Evolutionary conservation across 2,797 vertebrate species (phyloP).

Genomic region (Acipenser oxyrinchus): DNA sequence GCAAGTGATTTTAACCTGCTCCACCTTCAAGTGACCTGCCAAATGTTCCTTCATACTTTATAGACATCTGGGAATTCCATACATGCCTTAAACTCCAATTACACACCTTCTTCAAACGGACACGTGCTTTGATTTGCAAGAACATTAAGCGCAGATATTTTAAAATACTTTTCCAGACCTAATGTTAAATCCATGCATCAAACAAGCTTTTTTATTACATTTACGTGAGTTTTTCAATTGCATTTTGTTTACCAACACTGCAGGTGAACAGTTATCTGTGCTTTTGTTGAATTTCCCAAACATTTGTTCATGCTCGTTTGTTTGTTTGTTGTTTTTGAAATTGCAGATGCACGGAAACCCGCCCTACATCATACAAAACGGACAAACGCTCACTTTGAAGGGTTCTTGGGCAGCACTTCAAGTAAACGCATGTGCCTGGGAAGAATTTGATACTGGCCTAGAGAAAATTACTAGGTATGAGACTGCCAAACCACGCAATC

Average conservation of each 20-base stretch:
- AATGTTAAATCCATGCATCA: constrained; percentile 37
- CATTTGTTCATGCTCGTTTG: constrained; percentile 38
- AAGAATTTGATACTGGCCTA: constrained; percentile 64
- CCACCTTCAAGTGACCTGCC: constrained; percentile 82
- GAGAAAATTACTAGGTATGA: constrained; percentile 52
- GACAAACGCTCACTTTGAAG: constrained; percentile 62
- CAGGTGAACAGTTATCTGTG: constrained; percentile 27
- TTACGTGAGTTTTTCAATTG: background rate
- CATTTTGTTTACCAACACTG: constrained; percentile 17
- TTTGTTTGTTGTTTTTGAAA: constrained; percentile 60
- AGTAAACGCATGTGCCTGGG: constrained; percentile 67
- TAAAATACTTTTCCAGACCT: constrained; percentile 62
- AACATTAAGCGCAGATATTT: constrained; percentile 58
- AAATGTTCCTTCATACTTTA: constrained; percentile 80
- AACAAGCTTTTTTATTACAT: too few relatives aligned
- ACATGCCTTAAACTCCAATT: constrained; percentile 88
- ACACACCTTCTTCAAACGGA: constrained; percentile 90
- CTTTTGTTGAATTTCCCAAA: constrained; percentile 34
- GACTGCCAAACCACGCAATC: constrained; percentile 65
- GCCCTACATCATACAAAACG: constrained; percentile 66
- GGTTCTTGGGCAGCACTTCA: constrained; percentile 68
- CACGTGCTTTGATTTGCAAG: constrained; percentile 73
- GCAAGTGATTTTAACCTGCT: constrained; percentile 65
- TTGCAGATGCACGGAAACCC: constrained; percentile 66
- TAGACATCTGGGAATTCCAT: constrained; percentile 97